These are phyloP conservation scores for Tillus elongatus DNA, from an alignment of 2,888 invertebrate species.

Conservation along the genomic window DNA sequence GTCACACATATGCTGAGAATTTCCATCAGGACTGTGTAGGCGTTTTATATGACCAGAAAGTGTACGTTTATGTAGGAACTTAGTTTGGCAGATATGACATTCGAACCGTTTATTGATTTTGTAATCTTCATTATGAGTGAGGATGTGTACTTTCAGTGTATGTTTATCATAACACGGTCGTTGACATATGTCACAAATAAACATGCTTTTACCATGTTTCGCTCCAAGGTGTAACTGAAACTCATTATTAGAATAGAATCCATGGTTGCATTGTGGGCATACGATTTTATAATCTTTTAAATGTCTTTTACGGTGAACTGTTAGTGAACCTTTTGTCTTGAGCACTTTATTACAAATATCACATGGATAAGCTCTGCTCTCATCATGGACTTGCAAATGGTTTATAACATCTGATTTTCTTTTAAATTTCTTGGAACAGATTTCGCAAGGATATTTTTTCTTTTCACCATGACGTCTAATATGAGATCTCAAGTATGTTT, in stretches of 20 bases:
- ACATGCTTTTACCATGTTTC: conserved; percentile 12
- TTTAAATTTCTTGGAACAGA: conserved; percentile 21
- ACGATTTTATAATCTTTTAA: conserved; percentile 13
- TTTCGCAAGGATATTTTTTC: conserved; percentile 14
- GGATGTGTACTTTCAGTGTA: conserved; percentile 24
- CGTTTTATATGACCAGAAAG: conserved; percentile 25
- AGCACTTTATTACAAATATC: conserved; percentile 45
- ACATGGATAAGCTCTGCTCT: conserved; percentile 39
- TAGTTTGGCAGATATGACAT: conserved; percentile 24
- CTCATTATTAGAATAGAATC: conserved; percentile 22
- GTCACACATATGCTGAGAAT: conserved; percentile 40
- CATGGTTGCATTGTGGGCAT: conserved; percentile 23
- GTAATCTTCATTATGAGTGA: conserved; percentile 24
- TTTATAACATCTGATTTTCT: conserved; percentile 18
- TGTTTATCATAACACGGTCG: conserved; percentile 26
- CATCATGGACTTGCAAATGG: conserved; percentile 19
- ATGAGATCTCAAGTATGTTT: too few species aligned
- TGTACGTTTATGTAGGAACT: conserved; percentile 26
- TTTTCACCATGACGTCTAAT: too few species aligned
- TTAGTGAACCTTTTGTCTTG: conserved; percentile 25
- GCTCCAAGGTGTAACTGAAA: conserved; percentile 7
- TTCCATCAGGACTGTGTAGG: conserved; percentile 31
- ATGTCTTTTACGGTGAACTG: conserved; percentile 11
- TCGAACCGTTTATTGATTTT: conserved; percentile 21
- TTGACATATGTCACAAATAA: conserved; percentile 27